A percentile compares a stretch with the other conserved stretches of the same genome.
These are phyloP conservation scores for Molossus molossus DNA, from an alignment of 2,797 vertebrate genomes.

Conservation along the genomic window DNA sequence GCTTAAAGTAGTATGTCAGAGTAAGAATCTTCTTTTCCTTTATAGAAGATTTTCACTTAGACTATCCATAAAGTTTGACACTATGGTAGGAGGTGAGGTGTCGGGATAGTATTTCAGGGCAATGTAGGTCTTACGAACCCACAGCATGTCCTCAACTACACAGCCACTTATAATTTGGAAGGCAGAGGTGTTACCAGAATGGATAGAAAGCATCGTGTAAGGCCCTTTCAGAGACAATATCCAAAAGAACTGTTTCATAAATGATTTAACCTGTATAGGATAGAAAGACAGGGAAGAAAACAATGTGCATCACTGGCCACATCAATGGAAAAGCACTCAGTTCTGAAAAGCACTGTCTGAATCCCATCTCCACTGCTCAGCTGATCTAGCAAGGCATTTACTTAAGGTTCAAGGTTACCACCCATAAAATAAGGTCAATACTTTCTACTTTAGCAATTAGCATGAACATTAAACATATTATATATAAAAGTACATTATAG, in stretches of 20 bases:
- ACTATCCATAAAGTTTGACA: background rate
- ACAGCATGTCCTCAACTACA: background rate
- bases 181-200: background rate
- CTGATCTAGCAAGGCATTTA: background rate
- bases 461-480: background rate
- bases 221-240: background rate
- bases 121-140: background rate
- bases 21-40: background rate
- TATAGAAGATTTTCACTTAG: background rate
- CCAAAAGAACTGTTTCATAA: background rate
- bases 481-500: background rate
- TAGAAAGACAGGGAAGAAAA: background rate
- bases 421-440: background rate
- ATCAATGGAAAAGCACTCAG: background rate
- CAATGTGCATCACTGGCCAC: background rate
- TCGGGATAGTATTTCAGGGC: background rate
- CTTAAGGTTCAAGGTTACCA: background rate
- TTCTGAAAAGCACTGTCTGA: background rate
- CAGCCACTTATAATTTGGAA: constrained; percentile 13
- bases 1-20: constrained; percentile 12
- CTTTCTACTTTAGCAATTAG: background rate
- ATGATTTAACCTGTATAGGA: background rate
- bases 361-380: background rate
- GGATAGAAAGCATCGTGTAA: background rate
- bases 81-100: background rate